These are phyloP conservation scores for Chloropsis cyanopogon DNA, from an alignment of 2,113 vertebrate species.

Conservation along the genomic window DNA sequence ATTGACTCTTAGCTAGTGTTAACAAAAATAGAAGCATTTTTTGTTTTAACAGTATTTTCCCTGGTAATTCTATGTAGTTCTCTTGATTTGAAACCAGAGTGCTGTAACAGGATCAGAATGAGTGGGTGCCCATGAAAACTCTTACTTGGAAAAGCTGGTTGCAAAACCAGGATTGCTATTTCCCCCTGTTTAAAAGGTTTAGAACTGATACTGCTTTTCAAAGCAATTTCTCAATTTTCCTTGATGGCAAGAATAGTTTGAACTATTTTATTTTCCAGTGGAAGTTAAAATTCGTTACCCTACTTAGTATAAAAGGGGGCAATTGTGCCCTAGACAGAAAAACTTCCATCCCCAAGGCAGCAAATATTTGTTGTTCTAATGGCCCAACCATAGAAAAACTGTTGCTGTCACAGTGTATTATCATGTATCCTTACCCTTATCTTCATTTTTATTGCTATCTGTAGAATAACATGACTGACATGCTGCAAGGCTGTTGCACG, in stretches of 20 bases:
- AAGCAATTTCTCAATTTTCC: neutral
- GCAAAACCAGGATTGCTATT: neutral
- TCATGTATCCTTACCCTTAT: neutral
- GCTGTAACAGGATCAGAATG: neutral
- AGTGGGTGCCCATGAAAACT: neutral
- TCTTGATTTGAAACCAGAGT: neutral
- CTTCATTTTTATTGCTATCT: neutral
- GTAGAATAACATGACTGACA: neutral
- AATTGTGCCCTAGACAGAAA: neutral
- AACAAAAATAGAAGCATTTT: neutral
- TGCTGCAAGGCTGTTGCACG: neutral
- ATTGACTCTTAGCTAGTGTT: neutral
- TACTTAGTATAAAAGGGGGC: neutral
- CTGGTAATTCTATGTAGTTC: neutral
- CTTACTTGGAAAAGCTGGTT: neutral
- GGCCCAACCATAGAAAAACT: neutral
- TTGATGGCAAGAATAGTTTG: neutral
- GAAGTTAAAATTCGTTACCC: neutral
- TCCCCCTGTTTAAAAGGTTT: neutral
- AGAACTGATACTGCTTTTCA: neutral
- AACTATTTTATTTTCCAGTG: neutral
- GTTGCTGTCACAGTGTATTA: neutral
- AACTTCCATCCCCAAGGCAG: neutral
- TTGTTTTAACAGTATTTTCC: neutral
- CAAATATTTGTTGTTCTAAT: neutral